Percentiles rank a stretch among this genome's conserved stretches.
phyloP scores from a whole-genome alignment of 2,888 invertebrate genomes.

The Perizoma affinitatum region DNA sequence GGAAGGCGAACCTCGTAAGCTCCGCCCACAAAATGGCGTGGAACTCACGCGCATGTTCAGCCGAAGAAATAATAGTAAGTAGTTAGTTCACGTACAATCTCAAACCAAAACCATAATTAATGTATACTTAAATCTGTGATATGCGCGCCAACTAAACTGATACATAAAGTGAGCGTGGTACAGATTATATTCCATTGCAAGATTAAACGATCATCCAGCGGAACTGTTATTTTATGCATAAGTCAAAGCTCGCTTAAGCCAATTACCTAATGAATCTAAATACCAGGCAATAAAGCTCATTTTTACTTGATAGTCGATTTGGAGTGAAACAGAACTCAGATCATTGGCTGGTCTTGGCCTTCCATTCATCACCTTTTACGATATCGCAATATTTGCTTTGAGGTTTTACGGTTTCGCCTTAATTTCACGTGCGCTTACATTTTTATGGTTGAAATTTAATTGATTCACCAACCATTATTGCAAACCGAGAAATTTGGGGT shows the following conservation, averaged over 20 bases:
- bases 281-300: conserved; percentile 1
- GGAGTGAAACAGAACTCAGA: conserved; percentile 27
- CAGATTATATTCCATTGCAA: too few relatives aligned
- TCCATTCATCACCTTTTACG: conserved; percentile 79
- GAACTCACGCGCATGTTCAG: conserved; percentile 44
- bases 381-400: conserved; percentile 64
- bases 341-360: conserved; percentile 70
- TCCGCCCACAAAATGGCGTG: conserved; percentile 78
- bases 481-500: conserved; percentile 47
- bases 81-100: too few relatives aligned
- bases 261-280: conserved; percentile 2
- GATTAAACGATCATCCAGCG: too few relatives aligned
- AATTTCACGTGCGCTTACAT: conserved; percentile 68
- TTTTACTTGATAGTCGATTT: conserved; percentile 1
- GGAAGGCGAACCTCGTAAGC: conserved; percentile 56
- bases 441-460: conserved; percentile 59
- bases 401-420: conserved; percentile 74
- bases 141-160: background rate
- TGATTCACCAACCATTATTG: conserved; percentile 54
- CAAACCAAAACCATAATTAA: too few relatives aligned
- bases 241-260: too few relatives aligned
- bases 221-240: too few relatives aligned
- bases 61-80: too few relatives aligned
- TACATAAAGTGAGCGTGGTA: background rate
- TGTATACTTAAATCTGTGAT: too few relatives aligned